phyloP scores from a whole-genome alignment of 1,140 invertebrate genomes.

The Tetramorium alpestre region DNA sequence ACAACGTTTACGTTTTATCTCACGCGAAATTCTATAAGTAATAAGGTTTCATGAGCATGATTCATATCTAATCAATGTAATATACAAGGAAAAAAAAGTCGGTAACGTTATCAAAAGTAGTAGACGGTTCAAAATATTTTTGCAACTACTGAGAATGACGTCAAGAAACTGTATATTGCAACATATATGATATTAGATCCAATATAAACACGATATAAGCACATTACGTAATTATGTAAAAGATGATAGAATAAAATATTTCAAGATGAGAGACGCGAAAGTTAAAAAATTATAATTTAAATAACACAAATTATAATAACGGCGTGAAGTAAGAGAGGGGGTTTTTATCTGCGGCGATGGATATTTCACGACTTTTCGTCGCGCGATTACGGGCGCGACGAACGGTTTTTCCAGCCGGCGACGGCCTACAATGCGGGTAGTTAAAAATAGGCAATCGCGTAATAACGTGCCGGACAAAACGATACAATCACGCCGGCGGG shows the following conservation, averaged over 20 bases:
- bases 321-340: not conserved
- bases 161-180: not conserved
- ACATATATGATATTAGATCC: not conserved
- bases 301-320: not conserved
- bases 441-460: constrained; percentile 28
- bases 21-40: constrained; percentile 18
- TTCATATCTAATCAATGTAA: not conserved
- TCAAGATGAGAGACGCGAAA: not conserved
- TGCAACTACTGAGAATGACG: not conserved
- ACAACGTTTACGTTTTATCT: not conserved
- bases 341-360: not conserved
- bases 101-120: not conserved
- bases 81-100: not conserved
- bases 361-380: not conserved
- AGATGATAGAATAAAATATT: not conserved
- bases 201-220: not conserved
- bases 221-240: constrained; percentile 1
- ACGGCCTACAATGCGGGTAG: constrained; percentile 16
- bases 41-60: not conserved
- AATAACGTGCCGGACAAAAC: constrained; percentile 29
- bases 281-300: not conserved
- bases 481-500: constrained; percentile 13
- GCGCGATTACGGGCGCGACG: not conserved
- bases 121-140: constrained; percentile 30
- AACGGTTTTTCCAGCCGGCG: constrained; percentile 19